phyloP scores from a whole-genome alignment of 2,888 invertebrate species.

The Deilephila porcellus region DNA sequence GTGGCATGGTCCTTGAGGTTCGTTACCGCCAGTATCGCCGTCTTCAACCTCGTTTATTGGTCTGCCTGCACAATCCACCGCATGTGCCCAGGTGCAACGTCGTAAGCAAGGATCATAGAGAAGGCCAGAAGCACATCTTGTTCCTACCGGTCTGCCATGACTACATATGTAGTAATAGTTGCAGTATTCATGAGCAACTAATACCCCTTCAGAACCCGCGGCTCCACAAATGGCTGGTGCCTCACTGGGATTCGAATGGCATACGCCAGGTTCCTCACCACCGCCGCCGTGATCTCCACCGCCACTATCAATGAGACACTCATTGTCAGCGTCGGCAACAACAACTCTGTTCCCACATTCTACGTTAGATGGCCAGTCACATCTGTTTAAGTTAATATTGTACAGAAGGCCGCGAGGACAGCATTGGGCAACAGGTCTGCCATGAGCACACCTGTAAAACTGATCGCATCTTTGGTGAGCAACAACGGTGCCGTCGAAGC shows the following conservation, averaged over 20 bases:
- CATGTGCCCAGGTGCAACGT: conserved; percentile 56
- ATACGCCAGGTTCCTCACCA: conserved; percentile 29
- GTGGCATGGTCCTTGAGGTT: conserved; percentile 32
- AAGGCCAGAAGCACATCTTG: conserved; percentile 47
- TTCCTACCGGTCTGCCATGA: conserved; percentile 45
- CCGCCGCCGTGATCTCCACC: conserved; percentile 28
- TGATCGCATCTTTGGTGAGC: conserved; percentile 54
- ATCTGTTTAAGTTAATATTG: conserved; percentile 42
- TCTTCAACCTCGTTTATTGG: conserved; percentile 32
- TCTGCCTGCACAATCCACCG: conserved; percentile 57
- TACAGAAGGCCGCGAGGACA: conserved; percentile 48
- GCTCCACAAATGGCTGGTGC: conserved; percentile 50
- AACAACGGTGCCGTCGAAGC: conserved; percentile 32
- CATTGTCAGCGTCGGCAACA: conserved; percentile 30
- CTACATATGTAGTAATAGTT: conserved; percentile 55
- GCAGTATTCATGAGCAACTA: conserved; percentile 56
- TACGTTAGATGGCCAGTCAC: conserved; percentile 54
- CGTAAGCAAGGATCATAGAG: conserved; percentile 49
- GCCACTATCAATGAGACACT: background rate
- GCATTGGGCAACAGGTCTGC: conserved; percentile 42
- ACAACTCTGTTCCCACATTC: conserved; percentile 49
- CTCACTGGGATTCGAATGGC: conserved; percentile 45
- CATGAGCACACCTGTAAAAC: conserved; percentile 51
- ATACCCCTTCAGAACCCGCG: conserved; percentile 48
- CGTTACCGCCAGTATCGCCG: conserved; percentile 31